Percentiles rank a stretch among this genome's conserved stretches.
Conservation (phyloP, 1,140 invertebrate species). For the Hycleus cichorii region DNA sequence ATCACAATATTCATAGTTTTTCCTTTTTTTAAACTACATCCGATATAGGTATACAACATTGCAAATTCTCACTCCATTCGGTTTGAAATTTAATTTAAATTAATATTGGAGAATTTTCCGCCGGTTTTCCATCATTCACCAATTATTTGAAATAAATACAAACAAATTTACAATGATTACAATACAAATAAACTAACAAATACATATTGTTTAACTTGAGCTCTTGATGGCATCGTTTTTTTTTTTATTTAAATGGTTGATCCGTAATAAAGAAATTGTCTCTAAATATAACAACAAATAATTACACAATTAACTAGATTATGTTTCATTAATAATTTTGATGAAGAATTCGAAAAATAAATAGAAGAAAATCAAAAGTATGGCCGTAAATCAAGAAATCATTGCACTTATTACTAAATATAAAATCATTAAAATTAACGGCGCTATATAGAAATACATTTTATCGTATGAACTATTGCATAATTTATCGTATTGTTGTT, state of each 20-base stretch:
- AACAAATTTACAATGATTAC: too few species aligned
- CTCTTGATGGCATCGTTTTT: too few species aligned
- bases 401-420: slow-evolving; percentile 37
- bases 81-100: neutral
- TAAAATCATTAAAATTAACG: slow-evolving; percentile 35
- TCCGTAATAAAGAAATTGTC: too few species aligned
- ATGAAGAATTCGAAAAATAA: slow-evolving; percentile 36
- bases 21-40: neutral
- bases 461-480: slow-evolving; percentile 36
- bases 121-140: too few species aligned
- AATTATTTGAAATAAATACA: too few species aligned
- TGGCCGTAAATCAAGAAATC: slow-evolving; percentile 40
- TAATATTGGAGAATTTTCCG: too few species aligned
- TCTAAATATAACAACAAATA: too few species aligned
- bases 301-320: neutral
- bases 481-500: slow-evolving; percentile 32
- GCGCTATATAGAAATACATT: slow-evolving; percentile 38
- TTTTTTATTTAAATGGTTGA: too few species aligned
- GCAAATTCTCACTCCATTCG: neutral
- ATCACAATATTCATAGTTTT: neutral
- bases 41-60: neutral
- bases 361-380: slow-evolving; percentile 38
- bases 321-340: slow-evolving; percentile 36
- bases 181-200: too few species aligned
- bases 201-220: too few species aligned